These are phyloP conservation scores for Sitta europaea DNA, from an alignment of 2,113 vertebrate species.

Conservation along the genomic window DNA sequence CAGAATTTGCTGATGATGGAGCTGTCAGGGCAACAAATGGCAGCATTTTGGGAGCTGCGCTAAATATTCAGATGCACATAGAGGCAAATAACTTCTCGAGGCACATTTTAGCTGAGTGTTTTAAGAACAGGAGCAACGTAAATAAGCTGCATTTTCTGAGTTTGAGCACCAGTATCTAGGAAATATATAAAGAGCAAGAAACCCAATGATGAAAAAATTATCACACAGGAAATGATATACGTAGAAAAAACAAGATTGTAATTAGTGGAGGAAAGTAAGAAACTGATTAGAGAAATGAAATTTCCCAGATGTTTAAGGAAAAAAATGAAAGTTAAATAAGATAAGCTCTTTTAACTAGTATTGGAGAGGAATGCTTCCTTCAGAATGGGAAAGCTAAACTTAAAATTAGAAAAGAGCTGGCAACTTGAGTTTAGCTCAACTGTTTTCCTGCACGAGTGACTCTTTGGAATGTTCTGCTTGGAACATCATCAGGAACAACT, in stretches of 20 bases:
- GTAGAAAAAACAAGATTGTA: conserved; percentile 31
- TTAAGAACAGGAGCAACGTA: background rate
- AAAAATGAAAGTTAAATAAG: conserved; percentile 52
- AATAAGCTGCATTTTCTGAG: background rate
- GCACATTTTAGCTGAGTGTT: background rate
- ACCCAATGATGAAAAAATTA: conserved; percentile 38
- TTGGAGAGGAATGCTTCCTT: background rate
- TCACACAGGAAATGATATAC: conserved; percentile 32
- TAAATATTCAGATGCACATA: background rate
- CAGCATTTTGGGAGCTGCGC: background rate
- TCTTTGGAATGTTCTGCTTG: conserved; percentile 42
- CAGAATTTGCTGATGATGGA: background rate
- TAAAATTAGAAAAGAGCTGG: conserved; percentile 33
- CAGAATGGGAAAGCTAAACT: conserved; percentile 13
- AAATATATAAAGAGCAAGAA: conserved; percentile 33
- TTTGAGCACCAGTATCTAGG: conserved; percentile 1
- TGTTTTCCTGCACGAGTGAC: conserved; percentile 35
- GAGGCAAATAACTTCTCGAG: background rate
- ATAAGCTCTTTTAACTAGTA: conserved; percentile 39
- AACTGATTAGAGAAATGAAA: conserved; percentile 55
- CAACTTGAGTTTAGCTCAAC: conserved; percentile 41
- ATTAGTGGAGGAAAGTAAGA: conserved; percentile 51
- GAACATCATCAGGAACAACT: conserved; percentile 6
- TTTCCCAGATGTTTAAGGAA: conserved; percentile 48
- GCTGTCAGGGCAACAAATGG: background rate